Base-by-base conservation (phyloP, 2,113 vertebrate genomes). In the Oceanites oceanicus region DNA sequence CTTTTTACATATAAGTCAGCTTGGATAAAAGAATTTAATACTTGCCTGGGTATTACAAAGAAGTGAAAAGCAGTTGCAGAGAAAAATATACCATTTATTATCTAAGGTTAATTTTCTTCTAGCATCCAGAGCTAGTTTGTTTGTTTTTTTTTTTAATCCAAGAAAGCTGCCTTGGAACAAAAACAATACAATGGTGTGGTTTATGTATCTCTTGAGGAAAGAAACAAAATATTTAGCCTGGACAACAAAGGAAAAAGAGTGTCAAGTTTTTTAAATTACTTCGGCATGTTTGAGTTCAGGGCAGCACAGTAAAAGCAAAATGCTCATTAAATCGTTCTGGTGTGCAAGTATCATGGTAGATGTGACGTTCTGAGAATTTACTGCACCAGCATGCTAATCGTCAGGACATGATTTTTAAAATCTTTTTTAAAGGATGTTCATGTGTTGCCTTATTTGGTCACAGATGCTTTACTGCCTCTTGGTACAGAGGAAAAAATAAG, bases 191-290 rank as follows among this genome's bases (percentile, higher is more conserved):
- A 44, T 42, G 36, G 44, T 59, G 36, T 38, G 72, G 68, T 38
- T 80, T 80, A 40, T 61, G 23, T 85, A 79, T 76, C 74, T 89
- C 71, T 49, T 19, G 81, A 61, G 94, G 71, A 80, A 80, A 74
- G 76, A 78, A 80, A 71, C 75, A 68, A 95, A 92, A 84, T 95
- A 85, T 88, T 93, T 94, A 94, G 80, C 91, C 56, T 88, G 63
- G 70, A 27, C 73, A 88, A n/a, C n/a, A 65, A 36, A 92, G 40
- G 72, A 67, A 81, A 85, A 85, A 53, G 11, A 81, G 65, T 49
- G 76, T 92, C 45, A 58, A 67, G 49, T 82, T 94, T 95, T 88
- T 30, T 14, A 62, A 88, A 95, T 97, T 90, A 76, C 50, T 91
- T 96, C 1, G 1, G 47, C 71, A 19, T 77, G 32, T 73, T 78